Evolutionary conservation across 2,888 invertebrate species (phyloP), one percentile per base, ranked within the genome.

Genomic region (Allophyes oxyacanthae): DNA sequence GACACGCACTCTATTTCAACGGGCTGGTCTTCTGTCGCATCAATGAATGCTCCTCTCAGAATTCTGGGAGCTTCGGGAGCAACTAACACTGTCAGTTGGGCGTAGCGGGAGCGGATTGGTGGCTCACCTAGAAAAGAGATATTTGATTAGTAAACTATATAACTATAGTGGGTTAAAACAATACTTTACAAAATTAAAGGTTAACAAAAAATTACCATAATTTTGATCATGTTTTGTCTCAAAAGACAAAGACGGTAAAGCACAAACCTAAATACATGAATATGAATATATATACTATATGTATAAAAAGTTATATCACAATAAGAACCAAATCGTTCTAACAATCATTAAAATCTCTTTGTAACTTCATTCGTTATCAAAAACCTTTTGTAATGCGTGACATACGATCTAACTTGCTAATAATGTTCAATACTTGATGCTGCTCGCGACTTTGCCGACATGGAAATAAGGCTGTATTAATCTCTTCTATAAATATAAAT

Each of bases 1-100:
- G 98, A 98, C 34, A 97, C 95, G 88, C 99, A 99, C 81, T 98
- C 98, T 71, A 99, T 95, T 82, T 98, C 97, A 38, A 98, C 96
- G 77, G 98, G 97, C 45, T 97, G 95, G 83, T 98, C 98, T 86
- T 98, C 98, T 0, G 98, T 98, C 26, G 98, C 98, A 52, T 97
- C 96, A 72, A 98, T 95, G 82, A 96, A 96, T 62, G 97, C 96
- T 6, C 97, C 98, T 81, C 98, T 97, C 13, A 97, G 92, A 76
- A 99, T 98, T 79, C 96, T 95, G 0, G 99, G 99, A 0, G 97
- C 96, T 69, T 98, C 97, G 0, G 99, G 99, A 0, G 98, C 98
- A 33, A 98, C 98, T 72, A 98, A 91, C 6, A 99, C 97, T 1
- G 97, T 97, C 40, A 99, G 94, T 49, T 96, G 96, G 36, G 98